Evolutionary conservation across 2,797 vertebrate genomes (phyloP).

Genomic region (Coranthus polyacanthus): DNA sequence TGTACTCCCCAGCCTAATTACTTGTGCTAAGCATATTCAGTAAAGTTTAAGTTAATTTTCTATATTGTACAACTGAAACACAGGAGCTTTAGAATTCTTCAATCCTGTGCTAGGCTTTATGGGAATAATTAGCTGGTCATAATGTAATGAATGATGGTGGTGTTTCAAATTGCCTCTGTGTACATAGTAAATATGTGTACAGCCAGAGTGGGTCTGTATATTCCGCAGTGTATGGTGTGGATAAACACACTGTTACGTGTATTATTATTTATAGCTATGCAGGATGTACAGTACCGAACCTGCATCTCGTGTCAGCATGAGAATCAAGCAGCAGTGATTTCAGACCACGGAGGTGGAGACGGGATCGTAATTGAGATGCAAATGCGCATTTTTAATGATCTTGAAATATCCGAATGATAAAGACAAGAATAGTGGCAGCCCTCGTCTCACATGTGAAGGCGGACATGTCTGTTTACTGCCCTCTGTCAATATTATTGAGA

Average conservation of each 20-base stretch:
- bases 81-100: slow-evolving; percentile 22
- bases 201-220: neutral
- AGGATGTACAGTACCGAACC: neutral
- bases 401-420: slow-evolving; percentile 55
- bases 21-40: slow-evolving; percentile 42
- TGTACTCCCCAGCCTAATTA: slow-evolving; percentile 50
- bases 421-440: slow-evolving; percentile 23
- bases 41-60: slow-evolving; percentile 44
- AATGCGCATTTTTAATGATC: slow-evolving; percentile 56
- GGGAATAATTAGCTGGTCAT: slow-evolving; percentile 25
- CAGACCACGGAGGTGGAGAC: too few relatives aligned
- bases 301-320: neutral
- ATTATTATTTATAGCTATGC: slow-evolving; percentile 1
- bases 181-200: slow-evolving; percentile 9
- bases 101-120: slow-evolving; percentile 23
- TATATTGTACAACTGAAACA: slow-evolving; percentile 46
- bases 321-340: slow-evolving; percentile 13
- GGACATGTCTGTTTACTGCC: slow-evolving; percentile 33
- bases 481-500: slow-evolving; percentile 44
- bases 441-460: slow-evolving; percentile 30
- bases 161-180: slow-evolving; percentile 4
- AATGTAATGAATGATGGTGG: slow-evolving; percentile 21
- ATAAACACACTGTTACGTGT: neutral
- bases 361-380: slow-evolving; percentile 61
- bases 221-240: neutral